Percentiles rank a stretch among this genome's conserved stretches.
These are phyloP conservation scores for Tryphoninae sp. DNA, from an alignment of 2,888 invertebrate species.

Conservation along the genomic window DNA sequence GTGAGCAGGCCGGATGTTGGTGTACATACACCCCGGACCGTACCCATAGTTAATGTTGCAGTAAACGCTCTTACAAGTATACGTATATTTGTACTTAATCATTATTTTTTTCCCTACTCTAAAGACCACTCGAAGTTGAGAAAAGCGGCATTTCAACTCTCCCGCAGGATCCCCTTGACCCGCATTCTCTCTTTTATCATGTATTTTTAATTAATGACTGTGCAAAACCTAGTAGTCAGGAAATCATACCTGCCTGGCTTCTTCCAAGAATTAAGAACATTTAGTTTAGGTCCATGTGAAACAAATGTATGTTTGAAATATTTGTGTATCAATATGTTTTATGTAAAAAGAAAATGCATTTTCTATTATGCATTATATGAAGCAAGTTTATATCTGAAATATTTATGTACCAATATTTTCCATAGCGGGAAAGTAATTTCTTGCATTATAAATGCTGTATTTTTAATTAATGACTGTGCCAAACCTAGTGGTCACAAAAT, in stretches of 20 bases:
- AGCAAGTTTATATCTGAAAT: too few relatives aligned
- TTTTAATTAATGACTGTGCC: slow-evolving; percentile 38
- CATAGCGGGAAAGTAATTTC: too few relatives aligned
- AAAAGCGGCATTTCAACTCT: slow-evolving; percentile 18
- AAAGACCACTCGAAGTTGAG: not conserved
- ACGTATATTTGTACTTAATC: slow-evolving; percentile 2
- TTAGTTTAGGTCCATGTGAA: not conserved
- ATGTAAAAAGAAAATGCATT: too few relatives aligned
- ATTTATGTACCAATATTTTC: too few relatives aligned
- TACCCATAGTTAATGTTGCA: slow-evolving; percentile 10
- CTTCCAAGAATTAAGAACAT: not conserved
- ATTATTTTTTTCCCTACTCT: slow-evolving; percentile 14
- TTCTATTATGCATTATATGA: too few relatives aligned
- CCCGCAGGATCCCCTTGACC: slow-evolving; percentile 17
- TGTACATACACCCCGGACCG: not conserved
- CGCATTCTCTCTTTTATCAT: slow-evolving; percentile 25
- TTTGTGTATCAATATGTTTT: too few relatives aligned
- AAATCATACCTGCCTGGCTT: not conserved
- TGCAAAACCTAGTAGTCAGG: slow-evolving; percentile 38
- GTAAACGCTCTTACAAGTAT: slow-evolving; percentile 1
- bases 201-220: slow-evolving; percentile 46
- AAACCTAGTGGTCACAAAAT: slow-evolving; percentile 37
- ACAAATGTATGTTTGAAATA: too few relatives aligned
- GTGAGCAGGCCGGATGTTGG: slow-evolving; percentile 41
- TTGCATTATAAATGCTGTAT: not conserved